phyloP scores from a whole-genome alignment of 2,113 vertebrate genomes.

The Falcunculus frontatus region DNA sequence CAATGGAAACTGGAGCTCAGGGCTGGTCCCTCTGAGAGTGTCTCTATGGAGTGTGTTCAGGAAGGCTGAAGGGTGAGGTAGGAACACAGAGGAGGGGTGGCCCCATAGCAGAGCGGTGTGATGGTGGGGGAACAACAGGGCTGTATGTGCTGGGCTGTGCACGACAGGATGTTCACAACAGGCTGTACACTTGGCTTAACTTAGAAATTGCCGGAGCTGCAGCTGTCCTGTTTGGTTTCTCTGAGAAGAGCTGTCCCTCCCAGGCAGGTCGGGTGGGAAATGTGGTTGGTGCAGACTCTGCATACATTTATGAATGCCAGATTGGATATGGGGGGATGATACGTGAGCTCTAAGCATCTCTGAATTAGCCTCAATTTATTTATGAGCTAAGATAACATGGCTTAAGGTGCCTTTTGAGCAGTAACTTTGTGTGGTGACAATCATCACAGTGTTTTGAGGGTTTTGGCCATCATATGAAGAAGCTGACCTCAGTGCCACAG shows the following conservation, averaged over 20 bases:
- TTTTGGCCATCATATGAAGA: not conserved
- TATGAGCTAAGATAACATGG: not conserved
- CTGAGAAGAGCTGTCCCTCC: not conserved
- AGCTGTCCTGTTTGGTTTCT: not conserved
- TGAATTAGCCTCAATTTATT: not conserved
- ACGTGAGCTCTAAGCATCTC: not conserved
- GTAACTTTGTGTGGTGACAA: not conserved
- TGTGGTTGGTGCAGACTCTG: accelerated
- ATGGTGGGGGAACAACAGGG: not conserved
- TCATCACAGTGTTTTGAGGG: not conserved
- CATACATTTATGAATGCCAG: not conserved
- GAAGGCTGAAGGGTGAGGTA: not conserved
- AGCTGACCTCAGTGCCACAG: not conserved
- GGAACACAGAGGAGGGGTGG: not conserved
- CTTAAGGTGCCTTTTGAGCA: not conserved
- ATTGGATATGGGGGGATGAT: not conserved
- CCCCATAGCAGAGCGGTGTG: not conserved
- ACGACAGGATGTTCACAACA: not conserved
- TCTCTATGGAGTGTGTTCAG: accelerated
- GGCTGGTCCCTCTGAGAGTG: not conserved
- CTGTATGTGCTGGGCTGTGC: not conserved
- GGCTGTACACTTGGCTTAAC: not conserved
- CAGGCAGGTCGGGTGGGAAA: not conserved
- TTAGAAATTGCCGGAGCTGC: not conserved
- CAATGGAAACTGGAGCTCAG: too few species aligned